Evolutionary conservation across 2,113 vertebrate species (phyloP), one percentile per base, ranked within the genome.

Genomic region (Spilogale gracilis): DNA sequence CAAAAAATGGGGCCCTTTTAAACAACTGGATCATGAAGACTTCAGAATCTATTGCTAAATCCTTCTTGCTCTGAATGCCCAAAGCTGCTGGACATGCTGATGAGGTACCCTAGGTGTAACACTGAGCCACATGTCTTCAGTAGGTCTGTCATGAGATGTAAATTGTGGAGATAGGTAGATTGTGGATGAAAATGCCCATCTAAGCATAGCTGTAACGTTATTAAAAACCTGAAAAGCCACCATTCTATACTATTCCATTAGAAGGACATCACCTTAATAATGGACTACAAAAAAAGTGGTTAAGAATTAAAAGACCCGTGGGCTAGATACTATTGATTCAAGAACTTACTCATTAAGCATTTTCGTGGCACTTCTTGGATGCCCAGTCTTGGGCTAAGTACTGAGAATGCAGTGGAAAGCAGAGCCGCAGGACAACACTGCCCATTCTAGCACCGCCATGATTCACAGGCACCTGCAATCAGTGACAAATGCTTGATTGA

Each of bases 241-340:
- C n/a, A n/a, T 74, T 25, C 45, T 76, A 60, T 73, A 71, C 17
- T 85, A 76, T 71, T 76, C 7, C 52, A 21, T 71, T 79, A 43
- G 43, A 71, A 95, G 89, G 54, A 61, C 71, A 67, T 52, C 38
- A 63, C 38, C 8, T 78, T 80, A 16, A 90, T 86, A 94, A 91
- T 50, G 10, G 38, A 50, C n/a, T 38, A 63, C 3, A 78, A 21
- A 71, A 56, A 67, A 97, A 81, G 45, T 16, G 11, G 3, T 82
- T 89, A 78, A 95, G 16, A 88, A 16, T 67, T 23, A 11, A 82
- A 88, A 90, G 30, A 81, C 13, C 18, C 81, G 17, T 0, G 54
- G 21, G 5, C 54, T 79, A 80, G 63, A 63, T 58, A 54, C 10
- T 54, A 56, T 23, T 88, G 17, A 48, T 67, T 20, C 50, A 63